phyloP scores from a whole-genome alignment of 2,888 invertebrate genomes.

The Mimumesa dahlbomi region DNA sequence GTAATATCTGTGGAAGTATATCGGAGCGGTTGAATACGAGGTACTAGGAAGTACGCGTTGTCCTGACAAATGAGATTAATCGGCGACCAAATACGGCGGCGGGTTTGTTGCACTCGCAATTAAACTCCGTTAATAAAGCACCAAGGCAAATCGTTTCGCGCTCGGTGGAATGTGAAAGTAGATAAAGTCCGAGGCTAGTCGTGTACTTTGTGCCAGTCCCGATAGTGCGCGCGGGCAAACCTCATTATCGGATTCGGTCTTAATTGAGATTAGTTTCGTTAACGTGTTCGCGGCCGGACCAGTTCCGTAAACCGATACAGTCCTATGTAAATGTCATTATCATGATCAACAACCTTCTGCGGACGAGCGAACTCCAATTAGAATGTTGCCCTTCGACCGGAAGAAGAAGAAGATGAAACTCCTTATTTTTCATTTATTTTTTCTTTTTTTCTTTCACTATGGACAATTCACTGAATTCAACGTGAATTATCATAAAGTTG shows the following conservation, averaged over 20 bases:
- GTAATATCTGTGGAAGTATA: constrained; percentile 37
- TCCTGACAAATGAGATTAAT: constrained; percentile 66
- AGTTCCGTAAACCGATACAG: constrained; percentile 58
- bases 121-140: constrained; percentile 71
- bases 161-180: constrained; percentile 72
- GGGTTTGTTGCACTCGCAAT: constrained; percentile 68
- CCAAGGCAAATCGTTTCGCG: constrained; percentile 71
- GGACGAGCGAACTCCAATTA: constrained; percentile 48
- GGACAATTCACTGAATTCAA: no score
- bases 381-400: constrained; percentile 12
- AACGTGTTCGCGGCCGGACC: constrained; percentile 46
- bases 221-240: constrained; percentile 28
- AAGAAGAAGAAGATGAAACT: no score
- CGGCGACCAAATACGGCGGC: constrained; percentile 63
- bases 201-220: constrained; percentile 27
- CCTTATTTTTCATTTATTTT: no score
- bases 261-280: constrained; percentile 67
- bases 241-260: constrained; percentile 63
- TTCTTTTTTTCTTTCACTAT: no score
- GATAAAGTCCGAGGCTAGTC: constrained; percentile 56
- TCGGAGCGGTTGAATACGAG: constrained; percentile 45
- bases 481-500: no score
- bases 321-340: constrained; percentile 64
- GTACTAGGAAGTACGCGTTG: constrained; percentile 57
- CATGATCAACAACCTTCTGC: constrained; percentile 51